Conservation (phyloP, 2,113 vertebrate genomes). For the Coreoperca whiteheadi region DNA sequence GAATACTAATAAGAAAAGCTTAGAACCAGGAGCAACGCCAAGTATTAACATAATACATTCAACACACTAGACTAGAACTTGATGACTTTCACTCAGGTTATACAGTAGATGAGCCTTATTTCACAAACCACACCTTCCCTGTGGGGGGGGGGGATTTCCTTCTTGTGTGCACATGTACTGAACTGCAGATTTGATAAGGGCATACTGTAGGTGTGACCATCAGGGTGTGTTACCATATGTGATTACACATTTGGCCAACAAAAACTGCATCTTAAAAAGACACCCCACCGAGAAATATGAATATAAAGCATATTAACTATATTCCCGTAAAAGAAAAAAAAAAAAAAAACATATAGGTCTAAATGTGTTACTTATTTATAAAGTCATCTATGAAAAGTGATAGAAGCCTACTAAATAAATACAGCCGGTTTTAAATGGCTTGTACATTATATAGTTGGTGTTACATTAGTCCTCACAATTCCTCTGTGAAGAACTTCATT, state of each 20-base stretch:
- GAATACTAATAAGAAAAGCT: background rate
- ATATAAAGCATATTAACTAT: background rate
- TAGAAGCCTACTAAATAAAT: background rate
- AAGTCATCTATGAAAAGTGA: background rate
- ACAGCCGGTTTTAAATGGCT: background rate
- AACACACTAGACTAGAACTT: background rate
- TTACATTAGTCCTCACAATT: background rate
- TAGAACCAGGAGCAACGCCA: background rate
- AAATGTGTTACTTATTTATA: background rate
- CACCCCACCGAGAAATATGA: background rate
- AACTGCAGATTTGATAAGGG: background rate
- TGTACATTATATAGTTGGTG: background rate
- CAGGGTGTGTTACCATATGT: background rate
- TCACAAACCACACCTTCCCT: conserved; percentile 13
- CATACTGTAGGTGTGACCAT: conserved; percentile 17
- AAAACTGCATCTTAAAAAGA: background rate
- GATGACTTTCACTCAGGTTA: background rate
- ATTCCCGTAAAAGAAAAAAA: too few relatives aligned
- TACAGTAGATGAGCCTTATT: background rate
- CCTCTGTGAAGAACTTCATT: background rate
- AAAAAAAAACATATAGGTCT: background rate
- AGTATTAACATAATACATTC: background rate
- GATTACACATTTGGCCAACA: background rate
- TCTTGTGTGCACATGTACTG: background rate
- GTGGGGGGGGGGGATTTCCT: background rate